Evolutionary conservation across 1,140 invertebrate species (phyloP).

Genomic region (Bombus consobrinus): DNA sequence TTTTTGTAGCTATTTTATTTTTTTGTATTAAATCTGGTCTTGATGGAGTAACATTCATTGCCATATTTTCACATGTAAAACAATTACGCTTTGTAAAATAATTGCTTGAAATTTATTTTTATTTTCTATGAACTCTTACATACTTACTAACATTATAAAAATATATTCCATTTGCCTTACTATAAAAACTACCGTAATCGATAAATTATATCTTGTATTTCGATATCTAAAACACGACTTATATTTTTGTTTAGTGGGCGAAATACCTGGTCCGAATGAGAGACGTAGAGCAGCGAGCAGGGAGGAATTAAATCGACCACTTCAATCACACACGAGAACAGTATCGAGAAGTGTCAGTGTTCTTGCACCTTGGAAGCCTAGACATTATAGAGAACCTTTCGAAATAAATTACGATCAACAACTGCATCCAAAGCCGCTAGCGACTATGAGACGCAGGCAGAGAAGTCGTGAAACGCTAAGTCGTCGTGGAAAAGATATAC

Average conservation of each 20-base stretch:
- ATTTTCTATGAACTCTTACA: not conserved
- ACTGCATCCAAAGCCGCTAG: constrained; percentile 80
- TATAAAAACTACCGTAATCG: not conserved
- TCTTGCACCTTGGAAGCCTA: constrained; percentile 91
- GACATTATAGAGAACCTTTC: constrained; percentile 87
- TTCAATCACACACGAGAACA: constrained; percentile 87
- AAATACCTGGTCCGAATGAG: constrained; percentile 87
- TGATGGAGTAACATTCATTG: not conserved
- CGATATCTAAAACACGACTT: not conserved
- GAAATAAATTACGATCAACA: constrained; percentile 92
- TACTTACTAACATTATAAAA: not conserved
- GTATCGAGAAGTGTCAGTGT: constrained; percentile 93
- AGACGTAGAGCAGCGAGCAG: constrained; percentile 85
- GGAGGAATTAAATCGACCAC: constrained; percentile 86
- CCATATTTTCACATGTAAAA: not conserved
- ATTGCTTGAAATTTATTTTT: not conserved
- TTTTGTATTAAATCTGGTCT: not conserved
- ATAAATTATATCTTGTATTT: not conserved
- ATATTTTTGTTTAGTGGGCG: constrained; percentile 84
- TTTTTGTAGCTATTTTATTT: not conserved
- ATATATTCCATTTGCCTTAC: not conserved
- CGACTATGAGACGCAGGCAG: constrained; percentile 78
- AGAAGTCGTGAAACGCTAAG: constrained; percentile 80
- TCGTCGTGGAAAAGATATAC: constrained; percentile 77
- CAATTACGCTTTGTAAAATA: not conserved